phyloP scores from a whole-genome alignment of 2,797 vertebrate species.

The Takifugu ocellatus region DNA sequence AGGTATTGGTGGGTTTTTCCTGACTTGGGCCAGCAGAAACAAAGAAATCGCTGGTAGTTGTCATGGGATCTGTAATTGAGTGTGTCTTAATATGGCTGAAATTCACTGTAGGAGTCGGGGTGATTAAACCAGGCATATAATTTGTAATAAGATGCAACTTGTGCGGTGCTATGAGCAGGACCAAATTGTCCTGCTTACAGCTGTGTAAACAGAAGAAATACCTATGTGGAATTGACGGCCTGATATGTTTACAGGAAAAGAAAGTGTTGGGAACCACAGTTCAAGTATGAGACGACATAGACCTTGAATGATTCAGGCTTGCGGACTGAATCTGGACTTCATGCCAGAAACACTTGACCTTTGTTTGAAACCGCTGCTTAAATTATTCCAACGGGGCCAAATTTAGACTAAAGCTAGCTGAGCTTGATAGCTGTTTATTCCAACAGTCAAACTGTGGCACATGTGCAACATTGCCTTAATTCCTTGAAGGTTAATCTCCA shows the following conservation, averaged over 20 bases:
- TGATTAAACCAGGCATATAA: constrained; percentile 33
- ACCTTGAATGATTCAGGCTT: neutral
- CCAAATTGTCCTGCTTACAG: constrained; percentile 15
- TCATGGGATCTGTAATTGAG: constrained; percentile 10
- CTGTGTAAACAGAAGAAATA: constrained; percentile 18
- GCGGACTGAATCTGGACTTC: constrained; percentile 6
- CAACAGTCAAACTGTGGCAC: constrained; percentile 8
- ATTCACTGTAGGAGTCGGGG: constrained; percentile 15
- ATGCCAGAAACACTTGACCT: constrained; percentile 26
- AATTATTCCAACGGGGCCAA: constrained; percentile 35
- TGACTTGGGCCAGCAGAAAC: constrained; percentile 10
- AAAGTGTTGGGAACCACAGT: neutral
- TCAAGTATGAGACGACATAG: neutral
- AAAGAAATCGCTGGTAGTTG: constrained; percentile 16
- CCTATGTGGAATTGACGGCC: neutral
- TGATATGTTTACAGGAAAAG: neutral
- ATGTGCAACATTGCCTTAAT: no score
- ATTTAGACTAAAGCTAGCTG: constrained; percentile 32
- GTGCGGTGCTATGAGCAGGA: constrained; percentile 7
- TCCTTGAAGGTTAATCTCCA: no score
- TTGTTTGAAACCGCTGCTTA: constrained; percentile 25
- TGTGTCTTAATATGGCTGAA: constrained; percentile 31
- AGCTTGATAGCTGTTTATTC: constrained; percentile 35
- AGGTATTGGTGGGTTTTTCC: constrained; percentile 18
- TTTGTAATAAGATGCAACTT: constrained; percentile 26